phyloP scores from a whole-genome alignment of 1,140 invertebrate species.

The Brachionus koreanus region DNA sequence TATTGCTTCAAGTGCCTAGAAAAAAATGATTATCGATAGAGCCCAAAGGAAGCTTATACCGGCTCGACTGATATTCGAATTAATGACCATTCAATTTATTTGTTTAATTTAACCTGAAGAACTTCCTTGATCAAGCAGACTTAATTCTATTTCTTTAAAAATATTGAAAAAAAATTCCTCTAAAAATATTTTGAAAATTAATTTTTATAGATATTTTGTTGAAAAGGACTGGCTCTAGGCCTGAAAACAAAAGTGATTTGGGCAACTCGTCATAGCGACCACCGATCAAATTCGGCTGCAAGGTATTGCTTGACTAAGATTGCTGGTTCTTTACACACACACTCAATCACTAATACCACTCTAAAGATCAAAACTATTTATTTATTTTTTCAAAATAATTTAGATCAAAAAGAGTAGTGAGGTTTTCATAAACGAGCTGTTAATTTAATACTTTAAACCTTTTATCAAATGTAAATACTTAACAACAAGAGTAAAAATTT shows the following conservation, averaged over 20 bases:
- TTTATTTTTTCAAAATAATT: too few relatives aligned
- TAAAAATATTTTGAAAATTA: too few relatives aligned
- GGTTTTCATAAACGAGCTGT: not conserved
- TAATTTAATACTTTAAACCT: conserved; percentile 2
- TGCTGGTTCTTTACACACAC: not conserved
- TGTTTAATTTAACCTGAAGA: not conserved
- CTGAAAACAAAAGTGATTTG: not conserved
- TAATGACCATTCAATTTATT: not conserved
- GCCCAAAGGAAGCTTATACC: not conserved
- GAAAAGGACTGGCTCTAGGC: not conserved
- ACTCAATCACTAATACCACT: not conserved
- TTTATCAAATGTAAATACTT: not conserved
- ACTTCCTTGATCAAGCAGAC: not conserved
- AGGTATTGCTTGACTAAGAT: not conserved
- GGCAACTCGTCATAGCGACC: not conserved
- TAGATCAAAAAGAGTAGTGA: not conserved
- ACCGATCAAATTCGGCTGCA: not conserved
- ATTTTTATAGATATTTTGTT: too few relatives aligned
- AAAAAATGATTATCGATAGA: not conserved
- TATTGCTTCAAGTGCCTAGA: not conserved
- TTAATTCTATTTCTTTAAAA: not conserved
- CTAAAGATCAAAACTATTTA: not conserved
- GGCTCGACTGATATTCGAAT: not conserved
- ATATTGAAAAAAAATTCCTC: not conserved
- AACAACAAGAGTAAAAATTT: not conserved